Percentiles rank a stretch among this genome's conserved stretches.
Conservation (phyloP, 2,113 vertebrate genomes). For the Cynocephalus volans region DNA sequence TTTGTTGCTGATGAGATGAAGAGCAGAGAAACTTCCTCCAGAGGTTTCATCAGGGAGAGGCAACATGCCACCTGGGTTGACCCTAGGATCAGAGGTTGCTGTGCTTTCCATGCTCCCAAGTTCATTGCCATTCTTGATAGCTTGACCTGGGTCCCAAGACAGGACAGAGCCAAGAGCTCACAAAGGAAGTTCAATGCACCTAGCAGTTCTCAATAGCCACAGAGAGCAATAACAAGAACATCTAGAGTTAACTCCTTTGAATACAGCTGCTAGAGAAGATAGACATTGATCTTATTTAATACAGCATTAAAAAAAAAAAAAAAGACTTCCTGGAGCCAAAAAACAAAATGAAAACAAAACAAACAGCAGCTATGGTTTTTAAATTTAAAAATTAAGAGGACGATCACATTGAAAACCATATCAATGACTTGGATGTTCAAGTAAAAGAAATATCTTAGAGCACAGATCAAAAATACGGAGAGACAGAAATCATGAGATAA, state of each 20-base stretch:
- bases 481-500: not conserved
- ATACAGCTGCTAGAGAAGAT: not conserved
- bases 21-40: not conserved
- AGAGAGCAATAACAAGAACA: not conserved
- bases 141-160: not conserved
- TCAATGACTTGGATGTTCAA: not conserved
- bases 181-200: not conserved
- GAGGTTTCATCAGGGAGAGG: not conserved
- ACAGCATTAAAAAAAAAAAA: not conserved
- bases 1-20: not conserved
- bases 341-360: not conserved
- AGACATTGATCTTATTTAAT: not conserved
- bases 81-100: not conserved
- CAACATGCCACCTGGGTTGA: not conserved
- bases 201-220: not conserved
- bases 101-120: not conserved
- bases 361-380: not conserved
- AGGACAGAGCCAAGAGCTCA: not conserved
- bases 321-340: not conserved
- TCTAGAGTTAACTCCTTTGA: not conserved
- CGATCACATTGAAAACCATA: not conserved
- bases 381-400: not conserved
- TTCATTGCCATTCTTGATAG: not conserved
- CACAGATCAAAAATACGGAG: not conserved
- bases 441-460: not conserved